Evolutionary conservation across 2,113 vertebrate genomes (phyloP).

Genomic region (Ptyas mucosa): DNA sequence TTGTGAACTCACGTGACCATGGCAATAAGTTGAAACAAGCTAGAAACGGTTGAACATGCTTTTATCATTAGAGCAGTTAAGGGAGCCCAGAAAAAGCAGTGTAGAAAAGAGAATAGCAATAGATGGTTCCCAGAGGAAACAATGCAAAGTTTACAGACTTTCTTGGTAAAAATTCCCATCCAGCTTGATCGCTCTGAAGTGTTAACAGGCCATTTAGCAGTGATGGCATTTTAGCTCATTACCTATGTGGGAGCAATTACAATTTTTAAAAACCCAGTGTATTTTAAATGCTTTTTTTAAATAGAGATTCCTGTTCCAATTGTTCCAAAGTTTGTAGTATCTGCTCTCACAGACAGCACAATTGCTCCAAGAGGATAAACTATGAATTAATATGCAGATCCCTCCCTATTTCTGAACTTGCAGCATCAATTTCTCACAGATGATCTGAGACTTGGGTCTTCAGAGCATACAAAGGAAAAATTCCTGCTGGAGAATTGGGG

Average conservation of each 20-base stretch:
- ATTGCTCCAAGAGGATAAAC: not conserved
- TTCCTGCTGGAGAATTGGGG: not conserved
- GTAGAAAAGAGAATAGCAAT: conserved; percentile 28
- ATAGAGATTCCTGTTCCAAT: not conserved
- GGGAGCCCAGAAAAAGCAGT: not conserved
- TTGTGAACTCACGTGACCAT: conserved; percentile 16
- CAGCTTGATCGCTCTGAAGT: conserved; percentile 24
- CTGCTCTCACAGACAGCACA: not conserved
- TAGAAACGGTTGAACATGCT: conserved; percentile 34
- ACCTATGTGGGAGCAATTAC: conserved; percentile 13
- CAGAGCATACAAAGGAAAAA: not conserved
- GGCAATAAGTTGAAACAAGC: not conserved
- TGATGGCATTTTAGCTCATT: not conserved
- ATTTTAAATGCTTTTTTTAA: not conserved
- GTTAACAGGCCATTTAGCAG: not conserved
- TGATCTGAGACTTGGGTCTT: not conserved
- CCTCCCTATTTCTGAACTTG: not conserved
- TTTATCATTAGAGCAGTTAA: conserved; percentile 31
- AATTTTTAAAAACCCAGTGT: not conserved
- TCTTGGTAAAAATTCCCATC: conserved; percentile 34
- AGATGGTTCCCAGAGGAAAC: conserved; percentile 24
- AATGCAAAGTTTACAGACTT: conserved; percentile 21
- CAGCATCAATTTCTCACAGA: not conserved
- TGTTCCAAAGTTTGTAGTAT: not conserved
- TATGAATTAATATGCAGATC: not conserved